Conservation (phyloP, 2,113 vertebrate genomes). For the Cyphomyrus discorhynchus region DNA sequence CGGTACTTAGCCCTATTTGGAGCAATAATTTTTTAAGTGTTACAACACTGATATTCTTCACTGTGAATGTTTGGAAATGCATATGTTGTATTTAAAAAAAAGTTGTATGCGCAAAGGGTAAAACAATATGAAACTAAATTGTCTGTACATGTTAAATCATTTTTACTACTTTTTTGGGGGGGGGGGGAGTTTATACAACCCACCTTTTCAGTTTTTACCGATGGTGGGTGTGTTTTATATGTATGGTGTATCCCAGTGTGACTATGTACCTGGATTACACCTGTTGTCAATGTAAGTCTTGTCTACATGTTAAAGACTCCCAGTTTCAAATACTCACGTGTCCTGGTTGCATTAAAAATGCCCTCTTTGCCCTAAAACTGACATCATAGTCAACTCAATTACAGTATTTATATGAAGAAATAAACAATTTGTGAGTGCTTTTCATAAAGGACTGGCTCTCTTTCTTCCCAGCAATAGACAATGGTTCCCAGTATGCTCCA, state of each 20-base stretch:
- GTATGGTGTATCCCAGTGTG: neutral
- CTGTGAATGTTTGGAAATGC: conserved; percentile 13
- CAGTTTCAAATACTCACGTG: neutral
- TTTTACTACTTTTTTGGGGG: conserved; percentile 3
- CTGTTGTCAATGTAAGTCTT: neutral
- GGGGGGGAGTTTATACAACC: neutral
- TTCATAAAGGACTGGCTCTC: neutral
- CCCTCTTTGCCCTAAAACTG: neutral
- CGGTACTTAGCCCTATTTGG: neutral
- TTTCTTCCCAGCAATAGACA: neutral
- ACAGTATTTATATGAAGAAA: conserved; percentile 4
- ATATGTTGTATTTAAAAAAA: neutral
- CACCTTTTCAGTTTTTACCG: neutral
- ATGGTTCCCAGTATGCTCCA: neutral
- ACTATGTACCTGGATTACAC: neutral
- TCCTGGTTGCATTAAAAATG: neutral
- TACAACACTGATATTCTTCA: neutral
- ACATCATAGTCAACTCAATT: conserved; percentile 5
- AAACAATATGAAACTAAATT: neutral
- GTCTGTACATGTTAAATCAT: conserved; percentile 6
- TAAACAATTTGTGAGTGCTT: conserved; percentile 14
- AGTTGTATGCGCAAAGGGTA: neutral
- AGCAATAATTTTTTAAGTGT: neutral
- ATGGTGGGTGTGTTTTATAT: conserved; percentile 14
- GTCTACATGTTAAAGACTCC: no score